Evolutionary conservation across 2,888 invertebrate species (phyloP).

Genomic region (Altica lythri): DNA sequence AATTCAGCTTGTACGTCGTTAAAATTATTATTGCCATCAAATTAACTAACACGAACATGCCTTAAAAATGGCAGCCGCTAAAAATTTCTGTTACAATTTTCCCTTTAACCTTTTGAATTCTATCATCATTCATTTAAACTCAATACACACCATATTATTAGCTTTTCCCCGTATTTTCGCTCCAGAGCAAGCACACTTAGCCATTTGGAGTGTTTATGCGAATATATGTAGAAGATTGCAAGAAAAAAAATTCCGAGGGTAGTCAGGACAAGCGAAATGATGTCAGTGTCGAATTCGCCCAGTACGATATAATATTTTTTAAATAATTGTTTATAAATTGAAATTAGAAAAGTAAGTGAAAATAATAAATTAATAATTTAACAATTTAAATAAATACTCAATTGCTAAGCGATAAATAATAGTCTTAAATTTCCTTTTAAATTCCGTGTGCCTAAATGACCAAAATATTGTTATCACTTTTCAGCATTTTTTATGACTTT

Average conservation of each 20-base stretch:
- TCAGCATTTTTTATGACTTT: too few relatives aligned
- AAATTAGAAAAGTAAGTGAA: too few relatives aligned
- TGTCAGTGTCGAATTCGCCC: too few relatives aligned
- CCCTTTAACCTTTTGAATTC: conserved; percentile 5
- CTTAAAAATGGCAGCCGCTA: neutral
- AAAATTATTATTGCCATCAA: neutral
- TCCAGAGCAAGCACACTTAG: conserved; percentile 7
- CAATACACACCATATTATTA: conserved; percentile 11
- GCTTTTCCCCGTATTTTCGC: conserved; percentile 12
- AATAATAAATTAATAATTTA: too few relatives aligned
- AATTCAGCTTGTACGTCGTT: too few relatives aligned
- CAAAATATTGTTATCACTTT: too few relatives aligned
- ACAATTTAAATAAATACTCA: too few relatives aligned
- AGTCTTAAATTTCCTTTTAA: too few relatives aligned
- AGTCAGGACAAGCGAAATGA: neutral
- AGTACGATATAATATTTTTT: too few relatives aligned
- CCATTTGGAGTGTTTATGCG: conserved; percentile 4
- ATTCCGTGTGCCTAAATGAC: too few relatives aligned
- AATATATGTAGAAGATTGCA: neutral
- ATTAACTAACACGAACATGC: conserved; percentile 5
- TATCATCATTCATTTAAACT: conserved; percentile 8
- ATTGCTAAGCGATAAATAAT: too few relatives aligned
- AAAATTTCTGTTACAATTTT: conserved; percentile 1
- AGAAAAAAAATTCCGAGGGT: neutral
- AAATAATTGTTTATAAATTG: too few relatives aligned